Evolutionary conservation across 2,888 invertebrate genomes (phyloP), one percentile per base, ranked within the genome.

Genomic region (Strigamia transsilvanica): DNA sequence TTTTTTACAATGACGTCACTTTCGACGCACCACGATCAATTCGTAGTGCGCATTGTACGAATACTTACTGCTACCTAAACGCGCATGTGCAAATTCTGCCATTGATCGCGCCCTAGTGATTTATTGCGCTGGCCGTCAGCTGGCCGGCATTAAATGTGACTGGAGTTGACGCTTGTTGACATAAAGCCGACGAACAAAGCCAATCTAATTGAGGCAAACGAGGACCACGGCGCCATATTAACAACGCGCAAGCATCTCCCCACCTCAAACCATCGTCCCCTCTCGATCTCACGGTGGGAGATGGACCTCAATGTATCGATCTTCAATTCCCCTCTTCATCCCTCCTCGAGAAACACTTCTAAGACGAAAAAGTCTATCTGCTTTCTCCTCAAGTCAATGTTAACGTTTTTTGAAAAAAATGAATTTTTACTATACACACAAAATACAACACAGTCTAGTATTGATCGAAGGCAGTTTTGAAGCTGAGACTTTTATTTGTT

Each of bases 151-250:
- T 80, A 80, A 32, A 80, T 80, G 51, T 80, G 80, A 51, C 80
- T 80, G 80, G 51, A 80, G 80, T 80, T 80, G 80, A 80, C 80
- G 80, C 80, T 80, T 80, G 80, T 80, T 80, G 80, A 80, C 80
- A 80, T 51, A 80, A 80, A 80, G 80, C 80, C 80, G 80, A 80
- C 80, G 80, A 80, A 80, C 80, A 80, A 80, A 80, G 80, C 46
- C 80, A 51, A 80, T 80, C 80, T 80, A 80, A 80, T 80, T 80
- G 80, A 80, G 51, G 80, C 80, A 80, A 80, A 80, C 80, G 80
- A 80, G 80, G 46, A 51, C 73, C 46, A 46, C 23, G 80, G 80
- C 46, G 80, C 51, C 42, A 80, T 80, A 80, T 80, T 80, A 80
- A 80, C 73, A 73, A 32, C 73, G 73, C 73, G 32, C 73, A 6